Evolutionary conservation across 2,888 invertebrate species (phyloP).

Genomic region (Drosophila phalerata): DNA sequence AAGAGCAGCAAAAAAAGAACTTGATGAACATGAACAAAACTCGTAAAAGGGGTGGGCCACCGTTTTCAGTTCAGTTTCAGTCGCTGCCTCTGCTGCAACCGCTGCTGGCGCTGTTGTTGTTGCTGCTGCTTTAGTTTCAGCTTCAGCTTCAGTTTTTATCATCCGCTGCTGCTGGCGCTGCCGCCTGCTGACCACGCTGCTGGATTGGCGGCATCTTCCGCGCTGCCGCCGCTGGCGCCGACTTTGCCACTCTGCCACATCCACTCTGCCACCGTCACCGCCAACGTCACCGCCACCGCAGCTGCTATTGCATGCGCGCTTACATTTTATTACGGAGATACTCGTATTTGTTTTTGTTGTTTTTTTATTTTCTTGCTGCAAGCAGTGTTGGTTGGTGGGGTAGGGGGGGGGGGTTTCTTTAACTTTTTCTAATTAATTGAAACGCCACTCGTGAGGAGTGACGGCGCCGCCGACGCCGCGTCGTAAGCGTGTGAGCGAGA

Average conservation of each 20-base stretch:
- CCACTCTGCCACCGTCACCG: constrained; percentile 21
- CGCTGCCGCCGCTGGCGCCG: constrained; percentile 60
- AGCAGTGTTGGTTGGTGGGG: background rate
- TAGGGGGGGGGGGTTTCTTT: constrained; percentile 63
- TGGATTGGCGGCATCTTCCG: constrained; percentile 73
- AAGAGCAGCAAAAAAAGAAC: constrained; percentile 67
- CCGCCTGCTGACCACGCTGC: constrained; percentile 64
- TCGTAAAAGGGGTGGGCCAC: constrained; percentile 77
- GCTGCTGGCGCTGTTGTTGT: constrained; percentile 11
- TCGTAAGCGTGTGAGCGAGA: constrained; percentile 26
- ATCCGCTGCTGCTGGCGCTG: constrained; percentile 40
- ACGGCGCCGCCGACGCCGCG: constrained; percentile 62
- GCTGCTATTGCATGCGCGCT: constrained; percentile 73
- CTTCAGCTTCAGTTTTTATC: constrained; percentile 50
- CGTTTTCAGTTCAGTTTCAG: constrained; percentile 35
- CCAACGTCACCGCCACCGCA: constrained; percentile 23
- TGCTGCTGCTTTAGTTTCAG: constrained; percentile 9
- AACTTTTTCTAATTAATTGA: constrained; percentile 82
- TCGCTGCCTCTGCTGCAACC: constrained; percentile 3
- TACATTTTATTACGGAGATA: constrained; percentile 82
- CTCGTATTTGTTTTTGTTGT: constrained; percentile 67
- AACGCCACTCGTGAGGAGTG: constrained; percentile 78
- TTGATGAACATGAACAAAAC: constrained; percentile 78
- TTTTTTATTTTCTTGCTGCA: constrained; percentile 19
- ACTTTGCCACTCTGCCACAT: constrained; percentile 17